These are phyloP conservation scores for Poeciliopsis turneri DNA, from an alignment of 2,797 vertebrate species.

Conservation along the genomic window DNA sequence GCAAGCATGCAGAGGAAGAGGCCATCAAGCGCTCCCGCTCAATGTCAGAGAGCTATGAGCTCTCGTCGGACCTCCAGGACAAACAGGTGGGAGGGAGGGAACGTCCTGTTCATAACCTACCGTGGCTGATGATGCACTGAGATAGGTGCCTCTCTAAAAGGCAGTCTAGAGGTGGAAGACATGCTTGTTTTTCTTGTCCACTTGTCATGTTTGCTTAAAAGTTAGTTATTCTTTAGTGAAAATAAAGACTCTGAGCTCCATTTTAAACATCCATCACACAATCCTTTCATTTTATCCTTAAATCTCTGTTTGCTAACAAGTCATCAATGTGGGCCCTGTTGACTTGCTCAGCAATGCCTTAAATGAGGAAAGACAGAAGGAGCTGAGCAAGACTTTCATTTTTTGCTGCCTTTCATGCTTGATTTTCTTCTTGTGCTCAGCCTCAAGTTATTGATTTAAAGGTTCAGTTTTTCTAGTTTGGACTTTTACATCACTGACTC, in stretches of 20 bases:
- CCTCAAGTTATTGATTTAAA: background rate
- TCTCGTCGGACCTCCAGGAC: constrained; percentile 97
- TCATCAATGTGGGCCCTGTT: background rate
- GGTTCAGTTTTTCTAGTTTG: background rate
- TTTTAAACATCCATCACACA: background rate
- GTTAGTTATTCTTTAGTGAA: background rate
- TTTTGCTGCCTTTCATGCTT: background rate
- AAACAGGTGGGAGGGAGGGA: constrained; percentile 86
- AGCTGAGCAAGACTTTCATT: background rate
- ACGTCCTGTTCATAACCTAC: background rate
- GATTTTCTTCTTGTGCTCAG: background rate
- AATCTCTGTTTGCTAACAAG: background rate
- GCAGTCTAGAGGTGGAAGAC: background rate
- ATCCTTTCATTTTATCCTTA: background rate
- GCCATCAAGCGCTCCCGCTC: constrained; percentile 96
- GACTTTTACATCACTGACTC: background rate
- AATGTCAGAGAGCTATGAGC: constrained; percentile 98
- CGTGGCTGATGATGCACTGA: background rate
- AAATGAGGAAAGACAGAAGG: background rate
- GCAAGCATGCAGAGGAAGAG: constrained; percentile 97
- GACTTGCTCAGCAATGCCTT: background rate
- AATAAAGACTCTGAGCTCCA: background rate
- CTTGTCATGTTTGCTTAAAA: background rate
- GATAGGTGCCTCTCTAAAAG: background rate
- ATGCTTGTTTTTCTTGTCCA: background rate